Evolutionary conservation across 2,888 invertebrate genomes (phyloP).

Genomic region (Palloptera scutellata): DNA sequence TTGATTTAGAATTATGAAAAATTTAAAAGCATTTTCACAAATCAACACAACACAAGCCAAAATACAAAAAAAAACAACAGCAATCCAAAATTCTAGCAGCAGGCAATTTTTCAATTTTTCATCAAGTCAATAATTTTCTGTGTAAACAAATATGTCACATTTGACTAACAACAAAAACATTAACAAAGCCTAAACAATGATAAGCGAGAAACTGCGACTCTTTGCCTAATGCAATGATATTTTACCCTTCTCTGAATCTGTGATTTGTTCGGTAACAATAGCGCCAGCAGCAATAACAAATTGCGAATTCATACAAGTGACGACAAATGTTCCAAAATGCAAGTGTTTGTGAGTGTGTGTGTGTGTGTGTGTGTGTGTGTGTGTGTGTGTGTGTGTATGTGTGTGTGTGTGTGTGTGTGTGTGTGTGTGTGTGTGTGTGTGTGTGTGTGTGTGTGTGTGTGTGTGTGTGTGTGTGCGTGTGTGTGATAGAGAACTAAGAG

Average conservation of each 20-base stretch:
- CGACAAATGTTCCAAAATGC: not conserved
- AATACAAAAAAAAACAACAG: not conserved
- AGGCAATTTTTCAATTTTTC: slow-evolving; percentile 34
- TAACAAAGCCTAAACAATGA: slow-evolving; percentile 7
- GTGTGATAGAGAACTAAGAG: too few relatives aligned
- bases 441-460: too few relatives aligned
- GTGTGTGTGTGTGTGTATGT: too few relatives aligned
- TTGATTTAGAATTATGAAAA: not conserved
- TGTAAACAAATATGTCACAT: slow-evolving; percentile 34
- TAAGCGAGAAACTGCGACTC: slow-evolving; percentile 6
- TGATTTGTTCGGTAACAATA: slow-evolving; percentile 24
- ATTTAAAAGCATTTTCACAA: too few relatives aligned
- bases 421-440: too few relatives aligned
- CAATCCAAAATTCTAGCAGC: slow-evolving; percentile 33
- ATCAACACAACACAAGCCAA: too few relatives aligned
- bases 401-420: too few relatives aligned
- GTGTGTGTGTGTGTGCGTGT: too few relatives aligned
- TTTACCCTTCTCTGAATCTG: slow-evolving; percentile 12
- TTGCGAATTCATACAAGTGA: not conserved
- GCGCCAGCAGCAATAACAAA: slow-evolving; percentile 8
- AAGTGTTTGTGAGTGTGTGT: not conserved
- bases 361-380: too few relatives aligned
- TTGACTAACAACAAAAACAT: slow-evolving; percentile 16
- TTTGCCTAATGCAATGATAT: slow-evolving; percentile 6
- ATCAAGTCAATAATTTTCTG: slow-evolving; percentile 38